Conservation (phyloP, 2,888 invertebrate species). For the Alloplasta piceator region DNA sequence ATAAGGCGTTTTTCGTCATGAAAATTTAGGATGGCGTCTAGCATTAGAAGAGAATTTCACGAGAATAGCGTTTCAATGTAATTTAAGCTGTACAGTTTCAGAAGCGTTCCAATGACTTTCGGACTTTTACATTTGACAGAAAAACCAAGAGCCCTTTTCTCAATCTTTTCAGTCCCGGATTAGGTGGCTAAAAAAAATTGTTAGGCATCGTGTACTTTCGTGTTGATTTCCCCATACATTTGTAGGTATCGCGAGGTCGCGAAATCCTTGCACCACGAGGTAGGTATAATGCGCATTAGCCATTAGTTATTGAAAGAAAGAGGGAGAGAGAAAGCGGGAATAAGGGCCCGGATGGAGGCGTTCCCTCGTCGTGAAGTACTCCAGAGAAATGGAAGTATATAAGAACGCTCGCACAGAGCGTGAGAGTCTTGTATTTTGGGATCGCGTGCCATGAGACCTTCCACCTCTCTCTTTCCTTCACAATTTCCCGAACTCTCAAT, state of each 20-base stretch:
- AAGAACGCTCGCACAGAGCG: constrained; percentile 31
- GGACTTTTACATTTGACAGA: too few relatives aligned
- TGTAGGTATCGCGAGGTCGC: constrained; percentile 29
- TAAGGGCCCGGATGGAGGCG: constrained; percentile 45
- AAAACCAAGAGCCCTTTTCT: too few relatives aligned
- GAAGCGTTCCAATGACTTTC: too few relatives aligned
- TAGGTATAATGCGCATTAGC: constrained; percentile 57
- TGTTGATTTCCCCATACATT: background rate
- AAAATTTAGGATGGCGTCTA: background rate
- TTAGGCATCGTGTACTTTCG: too few relatives aligned
- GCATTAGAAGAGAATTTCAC: too few relatives aligned
- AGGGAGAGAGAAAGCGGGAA: constrained; percentile 5
- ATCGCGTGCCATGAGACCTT: constrained; percentile 57
- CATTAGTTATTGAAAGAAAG: constrained; percentile 62
- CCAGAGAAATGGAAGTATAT: constrained; percentile 9
- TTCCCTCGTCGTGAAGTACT: constrained; percentile 17
- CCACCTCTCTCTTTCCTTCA: constrained; percentile 24
- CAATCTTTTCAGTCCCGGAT: too few relatives aligned
- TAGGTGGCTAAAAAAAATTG: too few relatives aligned
- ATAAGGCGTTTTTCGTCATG: background rate
- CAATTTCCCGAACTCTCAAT: constrained; percentile 40
- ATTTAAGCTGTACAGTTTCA: too few relatives aligned
- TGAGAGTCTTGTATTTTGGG: constrained; percentile 55
- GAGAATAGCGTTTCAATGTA: too few relatives aligned
- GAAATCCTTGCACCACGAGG: constrained; percentile 52